Percentiles rank a stretch among this genome's conserved stretches.
phyloP scores from a whole-genome alignment of 2,113 vertebrate genomes.

The Psephotus haematonotus region DNA sequence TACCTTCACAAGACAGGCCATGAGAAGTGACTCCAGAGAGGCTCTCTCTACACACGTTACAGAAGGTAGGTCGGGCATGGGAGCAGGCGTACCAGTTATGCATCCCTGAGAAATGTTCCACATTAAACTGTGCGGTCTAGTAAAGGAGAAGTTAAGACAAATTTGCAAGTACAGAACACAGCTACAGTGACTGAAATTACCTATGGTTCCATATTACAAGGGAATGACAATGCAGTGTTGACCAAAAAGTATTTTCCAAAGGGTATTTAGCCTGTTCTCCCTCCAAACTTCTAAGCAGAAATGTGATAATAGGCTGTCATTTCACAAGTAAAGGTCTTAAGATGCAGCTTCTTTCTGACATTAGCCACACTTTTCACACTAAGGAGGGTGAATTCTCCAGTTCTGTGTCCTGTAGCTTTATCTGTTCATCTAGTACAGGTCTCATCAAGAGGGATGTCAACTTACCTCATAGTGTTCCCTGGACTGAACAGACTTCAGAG shows the following conservation, averaged over 20 bases:
- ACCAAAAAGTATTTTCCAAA: neutral
- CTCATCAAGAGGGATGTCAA: neutral
- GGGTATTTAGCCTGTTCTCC: neutral
- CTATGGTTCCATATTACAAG: neutral
- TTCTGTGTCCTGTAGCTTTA: constrained; percentile 26
- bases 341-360: neutral
- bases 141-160: constrained; percentile 83
- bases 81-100: constrained; percentile 99
- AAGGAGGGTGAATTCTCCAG: neutral
- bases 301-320: neutral
- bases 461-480: constrained; percentile 97
- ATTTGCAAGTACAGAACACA: constrained; percentile 75
- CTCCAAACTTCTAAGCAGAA: neutral
- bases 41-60: constrained; percentile 96
- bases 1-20: constrained; percentile 99
- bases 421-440: neutral
- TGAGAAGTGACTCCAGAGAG: constrained; percentile 98
- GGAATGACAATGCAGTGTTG: neutral
- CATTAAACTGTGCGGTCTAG: constrained; percentile 98
- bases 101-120: constrained; percentile 99
- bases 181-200: constrained; percentile 20
- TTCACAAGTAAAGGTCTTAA: neutral
- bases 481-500: constrained; percentile 90
- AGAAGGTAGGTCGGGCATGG: constrained; percentile 97
- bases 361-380: neutral